Evolutionary conservation across 2,888 invertebrate species (phyloP).

Genomic region (Drosophila barbarae): DNA sequence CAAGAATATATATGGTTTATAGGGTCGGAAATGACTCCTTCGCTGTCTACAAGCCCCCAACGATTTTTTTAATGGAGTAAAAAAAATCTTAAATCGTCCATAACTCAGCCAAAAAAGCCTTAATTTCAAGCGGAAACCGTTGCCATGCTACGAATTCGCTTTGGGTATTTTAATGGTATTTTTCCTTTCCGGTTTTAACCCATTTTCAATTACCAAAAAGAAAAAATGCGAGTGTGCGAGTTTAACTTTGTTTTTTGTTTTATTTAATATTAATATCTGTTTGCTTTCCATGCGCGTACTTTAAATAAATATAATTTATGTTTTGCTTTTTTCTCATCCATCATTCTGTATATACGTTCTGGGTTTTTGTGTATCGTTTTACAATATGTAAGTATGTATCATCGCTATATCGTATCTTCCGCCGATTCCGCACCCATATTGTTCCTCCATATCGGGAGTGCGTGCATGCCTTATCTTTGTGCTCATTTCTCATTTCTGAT

Average conservation of each 20-base stretch:
- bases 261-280: constrained; percentile 76
- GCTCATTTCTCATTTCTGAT: constrained; percentile 23
- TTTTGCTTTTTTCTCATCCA: constrained; percentile 38
- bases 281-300: constrained; percentile 75
- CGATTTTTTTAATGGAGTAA: no score
- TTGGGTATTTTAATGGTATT: no score
- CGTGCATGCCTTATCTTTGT: constrained; percentile 37
- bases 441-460: background rate
- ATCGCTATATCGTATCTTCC: constrained; percentile 46
- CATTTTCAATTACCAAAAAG: background rate
- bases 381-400: constrained; percentile 62
- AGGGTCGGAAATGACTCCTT: no score
- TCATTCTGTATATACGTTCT: constrained; percentile 41
- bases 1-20: no score
- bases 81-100: no score
- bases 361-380: constrained; percentile 54
- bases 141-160: no score
- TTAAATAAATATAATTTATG: constrained; percentile 74
- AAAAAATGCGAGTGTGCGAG: constrained; percentile 16
- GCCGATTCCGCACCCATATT: constrained; percentile 21
- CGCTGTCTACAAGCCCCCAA: no score
- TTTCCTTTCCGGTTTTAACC: background rate
- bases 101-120: no score
- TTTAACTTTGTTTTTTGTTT: constrained; percentile 68
- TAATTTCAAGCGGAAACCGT: no score